These are phyloP conservation scores for Brachylomia viminalis DNA, from an alignment of 2,888 invertebrate species.

Conservation along the genomic window DNA sequence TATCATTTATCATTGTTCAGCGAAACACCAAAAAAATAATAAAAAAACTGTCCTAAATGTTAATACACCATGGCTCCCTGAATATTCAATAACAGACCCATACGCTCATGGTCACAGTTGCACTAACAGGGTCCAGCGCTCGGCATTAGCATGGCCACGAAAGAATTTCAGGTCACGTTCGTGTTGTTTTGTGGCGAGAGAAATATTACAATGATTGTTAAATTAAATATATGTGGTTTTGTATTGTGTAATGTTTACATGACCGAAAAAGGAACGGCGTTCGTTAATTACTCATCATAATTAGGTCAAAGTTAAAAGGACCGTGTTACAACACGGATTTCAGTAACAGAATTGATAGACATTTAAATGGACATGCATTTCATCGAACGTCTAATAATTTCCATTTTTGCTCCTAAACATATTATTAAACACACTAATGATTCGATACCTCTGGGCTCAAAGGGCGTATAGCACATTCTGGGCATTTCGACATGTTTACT, in stretches of 20 bases:
- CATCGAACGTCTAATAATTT: too few species aligned
- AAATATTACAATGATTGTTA: constrained; percentile 38
- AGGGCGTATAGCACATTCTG: too few species aligned
- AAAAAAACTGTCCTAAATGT: constrained; percentile 27
- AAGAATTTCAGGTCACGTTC: constrained; percentile 49
- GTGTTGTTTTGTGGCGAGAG: constrained; percentile 19
- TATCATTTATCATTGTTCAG: too few species aligned
- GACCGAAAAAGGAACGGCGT: not conserved
- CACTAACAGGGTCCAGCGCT: constrained; percentile 49
- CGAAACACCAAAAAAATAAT: not conserved
- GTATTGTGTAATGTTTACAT: not conserved
- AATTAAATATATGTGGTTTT: constrained; percentile 22
- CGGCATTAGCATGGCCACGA: constrained; percentile 36
- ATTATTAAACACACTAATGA: too few species aligned
- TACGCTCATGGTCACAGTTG: constrained; percentile 56
- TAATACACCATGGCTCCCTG: constrained; percentile 44
- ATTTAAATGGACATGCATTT: too few species aligned
- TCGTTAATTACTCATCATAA: not conserved
- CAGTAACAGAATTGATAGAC: too few species aligned
- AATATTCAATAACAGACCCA: constrained; percentile 61
- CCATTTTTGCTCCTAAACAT: too few species aligned
- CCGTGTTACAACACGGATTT: not conserved
- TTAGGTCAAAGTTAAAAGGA: not conserved
- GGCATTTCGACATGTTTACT: too few species aligned
- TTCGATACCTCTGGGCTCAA: too few species aligned